Evolutionary conservation across 2,888 invertebrate genomes (phyloP), one percentile per base, ranked within the genome.

Genomic region (Coelinius sp.): DNA sequence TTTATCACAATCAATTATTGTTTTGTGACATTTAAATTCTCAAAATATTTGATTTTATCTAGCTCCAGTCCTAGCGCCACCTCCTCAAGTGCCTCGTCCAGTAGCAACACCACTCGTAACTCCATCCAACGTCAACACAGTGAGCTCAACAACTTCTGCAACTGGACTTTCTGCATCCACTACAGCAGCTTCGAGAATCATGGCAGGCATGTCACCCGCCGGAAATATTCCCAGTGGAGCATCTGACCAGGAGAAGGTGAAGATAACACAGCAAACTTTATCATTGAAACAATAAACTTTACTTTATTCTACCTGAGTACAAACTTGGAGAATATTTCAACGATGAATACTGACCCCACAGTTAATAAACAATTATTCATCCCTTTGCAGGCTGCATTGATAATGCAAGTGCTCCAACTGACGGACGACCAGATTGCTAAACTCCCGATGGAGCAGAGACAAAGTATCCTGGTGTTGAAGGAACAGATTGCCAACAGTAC

Each of bases 391-490:
- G 97, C 98, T 74, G 97, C 97, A 6, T 90, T 98, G 74, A 98
- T 99, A 80, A 98, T 98, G 98, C 98, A 99, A 92, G 99, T 99
- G 31, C 88, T 99, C 82, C 97, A 98, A 88, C 89, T 99, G 70
- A 97, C 98, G 0, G 99, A 99, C 86, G 98, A 99, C 84, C 99
- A 99, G 89, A 98, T 99, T 77, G 94, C 97, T 0, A 92, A 97
- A 91, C 89, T 99, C 75, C 98, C 99, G 3, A 95, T 97, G 0
- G 98, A 99, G 84, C 98, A 99, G 86, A 91, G 97, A 52, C 96
- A 97, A 84, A 97, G 97, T 88, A 98, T 99, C 84, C 90, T 98
- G 78, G 95, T 97, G 78, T 91, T 99, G 38, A 98, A 98, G 87
- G 98, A 98, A 85, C 98, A 98, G 89, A 97, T 99, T 77, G 96